A percentile compares a stretch with the other conserved stretches of the same genome.
Conservation (phyloP, 2,888 invertebrate genomes). For the Habrosyne pyritoides region DNA sequence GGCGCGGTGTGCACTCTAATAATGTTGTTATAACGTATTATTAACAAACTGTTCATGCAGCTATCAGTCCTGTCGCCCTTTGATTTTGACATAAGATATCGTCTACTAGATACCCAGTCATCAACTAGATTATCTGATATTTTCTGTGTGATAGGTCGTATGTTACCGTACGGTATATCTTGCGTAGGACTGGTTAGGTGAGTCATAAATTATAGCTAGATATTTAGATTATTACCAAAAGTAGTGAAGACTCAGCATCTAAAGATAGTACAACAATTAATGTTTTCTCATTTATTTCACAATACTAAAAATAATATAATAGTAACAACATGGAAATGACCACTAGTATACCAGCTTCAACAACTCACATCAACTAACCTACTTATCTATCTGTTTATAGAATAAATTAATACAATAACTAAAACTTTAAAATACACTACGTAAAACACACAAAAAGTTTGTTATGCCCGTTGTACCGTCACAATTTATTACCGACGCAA, state of each 20-base stretch:
- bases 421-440: slow-evolving; percentile 56
- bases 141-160: too few relatives aligned
- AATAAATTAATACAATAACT: slow-evolving; percentile 18
- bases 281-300: neutral
- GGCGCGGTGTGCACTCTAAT: neutral
- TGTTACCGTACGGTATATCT: too few relatives aligned
- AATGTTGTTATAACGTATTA: neutral
- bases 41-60: neutral
- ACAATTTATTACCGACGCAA: slow-evolving; percentile 53
- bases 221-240: too few relatives aligned
- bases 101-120: too few relatives aligned
- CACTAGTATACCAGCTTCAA: neutral
- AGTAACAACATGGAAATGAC: neutral
- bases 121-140: too few relatives aligned
- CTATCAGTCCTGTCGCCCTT: too few relatives aligned
- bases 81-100: too few relatives aligned
- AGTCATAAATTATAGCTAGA: too few relatives aligned
- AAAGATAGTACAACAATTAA: too few relatives aligned
- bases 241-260: too few relatives aligned
- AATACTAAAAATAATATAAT: slow-evolving; percentile 3
- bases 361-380: neutral
- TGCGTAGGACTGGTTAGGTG: too few relatives aligned
- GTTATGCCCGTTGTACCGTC: slow-evolving; percentile 56
- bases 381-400: slow-evolving; percentile 1
- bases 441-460: slow-evolving; percentile 71